Evolutionary conservation across 2,113 vertebrate genomes (phyloP), one percentile per base, ranked within the genome.

Genomic region (Stegostoma tigrinum): DNA sequence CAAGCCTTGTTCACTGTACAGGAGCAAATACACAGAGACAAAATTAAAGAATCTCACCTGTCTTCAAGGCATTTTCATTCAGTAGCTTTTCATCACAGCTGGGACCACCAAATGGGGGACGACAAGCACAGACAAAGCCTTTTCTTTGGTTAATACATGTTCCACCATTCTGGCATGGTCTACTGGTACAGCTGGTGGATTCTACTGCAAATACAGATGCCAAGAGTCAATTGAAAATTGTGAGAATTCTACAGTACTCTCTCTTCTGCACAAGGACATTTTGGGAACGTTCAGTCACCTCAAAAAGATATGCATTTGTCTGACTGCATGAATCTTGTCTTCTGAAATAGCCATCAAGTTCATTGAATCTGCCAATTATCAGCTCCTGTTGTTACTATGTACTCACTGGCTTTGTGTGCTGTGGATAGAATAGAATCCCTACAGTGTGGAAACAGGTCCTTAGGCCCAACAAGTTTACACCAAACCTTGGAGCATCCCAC

Each of bases 91-190:
- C n/a, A 0, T 97, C 97, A 27, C 98, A 98, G 96, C 97, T 97
- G 96, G 17, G 96, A 78, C 98, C 98, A 61, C 97, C 97, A 5
- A 98, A 98, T 0, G 98, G 98, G 87, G 98, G 98, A 2, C 98
- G 97, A 48, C 98, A 98, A 42, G 97, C 98, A 17, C 98, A 98
- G 48, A 97, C 70, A 66, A 97, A 98, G 1, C 96, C 94, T 2
- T 75, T 91, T 5, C 96, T 96, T 96, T 97, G 97, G 0, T 96
- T 97, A 95, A 98, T 97, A 38, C 98, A 98, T 0, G 98, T 98
- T 45, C 98, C 98, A 66, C 98, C 98, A 0, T 98, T 98, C 95
- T 96, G 97, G 96, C 98, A 98, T 0, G 97, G 98, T 42, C 96
- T 97, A 4, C 96, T 96, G 34, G 95, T 96, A 19, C 98, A 98